A percentile compares a stretch with the other conserved stretches of the same genome.
phyloP scores from a whole-genome alignment of 2,797 vertebrate species.

The Sebastes trivittatus region DNA sequence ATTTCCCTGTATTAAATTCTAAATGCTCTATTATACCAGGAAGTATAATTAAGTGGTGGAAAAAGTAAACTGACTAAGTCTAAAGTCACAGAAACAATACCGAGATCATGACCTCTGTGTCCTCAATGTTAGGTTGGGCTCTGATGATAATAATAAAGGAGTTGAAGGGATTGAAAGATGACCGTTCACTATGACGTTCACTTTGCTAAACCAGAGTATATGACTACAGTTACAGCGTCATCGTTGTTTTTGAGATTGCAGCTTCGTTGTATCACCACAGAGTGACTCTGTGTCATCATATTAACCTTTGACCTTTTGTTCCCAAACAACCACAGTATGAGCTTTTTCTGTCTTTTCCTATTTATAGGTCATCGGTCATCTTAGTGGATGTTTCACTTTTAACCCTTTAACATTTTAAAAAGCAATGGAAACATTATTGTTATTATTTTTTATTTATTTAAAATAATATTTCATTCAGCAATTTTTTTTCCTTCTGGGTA shows the following conservation, averaged over 20 bases:
- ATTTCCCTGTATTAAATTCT: not conserved
- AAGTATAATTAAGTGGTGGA: not conserved
- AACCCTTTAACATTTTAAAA: not conserved
- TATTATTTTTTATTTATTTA: not conserved
- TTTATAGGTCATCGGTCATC: not conserved
- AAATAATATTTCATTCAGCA: not conserved
- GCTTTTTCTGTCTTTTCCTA: not conserved
- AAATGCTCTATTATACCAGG: not conserved
- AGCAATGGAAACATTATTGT: not conserved
- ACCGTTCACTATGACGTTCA: not conserved
- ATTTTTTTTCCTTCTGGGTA: not conserved
- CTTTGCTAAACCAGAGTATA: not conserved
- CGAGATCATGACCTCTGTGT: no score
- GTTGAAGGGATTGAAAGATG: not conserved
- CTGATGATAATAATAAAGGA: not conserved
- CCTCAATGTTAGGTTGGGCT: not conserved
- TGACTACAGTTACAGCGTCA: not conserved
- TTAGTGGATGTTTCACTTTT: accelerated
- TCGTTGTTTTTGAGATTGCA: not conserved
- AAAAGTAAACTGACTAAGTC: not conserved
- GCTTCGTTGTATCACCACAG: not conserved
- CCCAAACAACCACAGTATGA: not conserved
- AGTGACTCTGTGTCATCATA: constrained; percentile 4
- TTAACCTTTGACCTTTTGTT: not conserved
- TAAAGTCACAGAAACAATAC: not conserved